Evolutionary conservation across 2,113 vertebrate species (phyloP).

Genomic region (pig (Sus scrofa)): T2T-Sscrofa CM000824.6:186763001-186763500

Average conservation of each 20-base stretch:
- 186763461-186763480: no score
- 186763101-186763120: neutral
- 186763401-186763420: neutral
- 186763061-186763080: neutral
- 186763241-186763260: no score
- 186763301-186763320: neutral
- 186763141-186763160: neutral
- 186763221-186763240: neutral
- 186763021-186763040: neutral
- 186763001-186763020: no score
- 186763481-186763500: no score
- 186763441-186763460: no score
- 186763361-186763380: neutral
- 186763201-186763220: neutral
- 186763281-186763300: neutral
- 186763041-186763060: neutral
- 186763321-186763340: neutral
- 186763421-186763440: neutral
- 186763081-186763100: neutral
- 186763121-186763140: neutral
- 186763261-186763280: neutral
- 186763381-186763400: neutral
- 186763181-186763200: neutral
- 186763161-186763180: neutral
- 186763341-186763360: neutral